Evolutionary conservation across 2,888 invertebrate genomes (phyloP).

Genomic region (Pegoplata infirma): DNA sequence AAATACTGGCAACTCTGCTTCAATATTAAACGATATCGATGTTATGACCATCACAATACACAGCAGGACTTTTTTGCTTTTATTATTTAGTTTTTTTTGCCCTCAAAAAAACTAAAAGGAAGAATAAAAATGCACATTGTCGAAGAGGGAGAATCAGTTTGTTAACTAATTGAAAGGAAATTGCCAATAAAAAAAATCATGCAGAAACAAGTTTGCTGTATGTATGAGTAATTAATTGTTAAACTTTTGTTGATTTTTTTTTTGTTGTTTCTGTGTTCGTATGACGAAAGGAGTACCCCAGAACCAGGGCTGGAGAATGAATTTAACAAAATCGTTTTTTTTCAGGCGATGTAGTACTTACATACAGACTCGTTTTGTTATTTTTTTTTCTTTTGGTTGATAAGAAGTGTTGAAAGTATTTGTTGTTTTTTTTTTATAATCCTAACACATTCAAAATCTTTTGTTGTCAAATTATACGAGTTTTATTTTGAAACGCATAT

Average conservation of each 20-base stretch:
- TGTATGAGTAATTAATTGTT: constrained; percentile 52
- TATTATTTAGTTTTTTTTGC: neutral
- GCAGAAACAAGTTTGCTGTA: constrained; percentile 1
- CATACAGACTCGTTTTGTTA: neutral
- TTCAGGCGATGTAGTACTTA: neutral
- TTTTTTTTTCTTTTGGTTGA: neutral
- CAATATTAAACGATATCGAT: neutral
- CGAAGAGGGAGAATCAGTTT: constrained; percentile 11
- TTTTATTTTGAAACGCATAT: neutral
- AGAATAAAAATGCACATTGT: neutral
- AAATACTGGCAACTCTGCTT: no score
- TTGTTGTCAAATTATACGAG: neutral
- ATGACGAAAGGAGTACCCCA: neutral
- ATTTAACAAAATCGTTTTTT: neutral
- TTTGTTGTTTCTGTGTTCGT: no score
- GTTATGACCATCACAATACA: neutral
- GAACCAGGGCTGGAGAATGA: neutral
- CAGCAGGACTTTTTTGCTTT: neutral
- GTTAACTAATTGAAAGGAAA: constrained; percentile 60
- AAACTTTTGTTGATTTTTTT: neutral
- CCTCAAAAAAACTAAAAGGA: neutral
- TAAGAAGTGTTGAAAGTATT: neutral
- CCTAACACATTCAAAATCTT: neutral
- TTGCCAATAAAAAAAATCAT: constrained; percentile 50
- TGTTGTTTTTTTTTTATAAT: neutral